phyloP scores from a whole-genome alignment of 2,113 vertebrate species.

The Meriones unguiculatus region DNA sequence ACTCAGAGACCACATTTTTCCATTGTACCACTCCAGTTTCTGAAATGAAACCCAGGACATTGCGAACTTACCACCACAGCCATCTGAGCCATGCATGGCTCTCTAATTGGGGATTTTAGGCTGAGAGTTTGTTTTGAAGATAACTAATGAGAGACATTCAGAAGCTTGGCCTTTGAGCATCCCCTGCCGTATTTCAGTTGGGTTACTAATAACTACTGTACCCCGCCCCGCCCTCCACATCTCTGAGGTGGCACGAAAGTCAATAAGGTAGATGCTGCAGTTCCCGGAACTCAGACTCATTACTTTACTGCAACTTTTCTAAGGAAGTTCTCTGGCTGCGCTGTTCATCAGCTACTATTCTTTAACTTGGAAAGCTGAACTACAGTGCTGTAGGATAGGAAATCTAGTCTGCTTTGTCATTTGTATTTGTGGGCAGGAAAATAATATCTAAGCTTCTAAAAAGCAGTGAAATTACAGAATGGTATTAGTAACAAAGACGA shows the following conservation, averaged over 20 bases:
- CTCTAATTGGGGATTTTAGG: constrained; percentile 62
- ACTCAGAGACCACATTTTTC: constrained; percentile 29
- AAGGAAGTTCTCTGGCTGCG: background rate
- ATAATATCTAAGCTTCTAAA: constrained; percentile 43
- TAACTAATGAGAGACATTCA: constrained; percentile 77
- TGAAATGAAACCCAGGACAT: constrained; percentile 60
- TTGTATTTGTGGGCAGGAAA: constrained; percentile 32
- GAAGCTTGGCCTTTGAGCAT: constrained; percentile 47
- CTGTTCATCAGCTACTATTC: background rate
- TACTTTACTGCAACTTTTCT: background rate
- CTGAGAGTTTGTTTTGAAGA: constrained; percentile 70
- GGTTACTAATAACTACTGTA: constrained; percentile 43
- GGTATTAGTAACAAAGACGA: constrained; percentile 56
- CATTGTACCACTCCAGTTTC: background rate
- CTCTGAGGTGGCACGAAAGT: background rate
- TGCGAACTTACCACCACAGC: background rate
- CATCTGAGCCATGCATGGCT: constrained; percentile 55
- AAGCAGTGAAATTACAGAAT: constrained; percentile 27
- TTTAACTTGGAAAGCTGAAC: constrained; percentile 54
- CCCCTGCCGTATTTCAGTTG: constrained; percentile 34
- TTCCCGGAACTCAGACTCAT: background rate
- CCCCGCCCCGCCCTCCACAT: background rate
- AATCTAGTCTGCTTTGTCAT: constrained; percentile 40
- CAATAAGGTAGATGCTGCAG: constrained; percentile 8
- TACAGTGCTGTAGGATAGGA: background rate